phyloP scores from a whole-genome alignment of 2,113 vertebrate genomes.

The Cyanoramphus novaezelandiae region DNA sequence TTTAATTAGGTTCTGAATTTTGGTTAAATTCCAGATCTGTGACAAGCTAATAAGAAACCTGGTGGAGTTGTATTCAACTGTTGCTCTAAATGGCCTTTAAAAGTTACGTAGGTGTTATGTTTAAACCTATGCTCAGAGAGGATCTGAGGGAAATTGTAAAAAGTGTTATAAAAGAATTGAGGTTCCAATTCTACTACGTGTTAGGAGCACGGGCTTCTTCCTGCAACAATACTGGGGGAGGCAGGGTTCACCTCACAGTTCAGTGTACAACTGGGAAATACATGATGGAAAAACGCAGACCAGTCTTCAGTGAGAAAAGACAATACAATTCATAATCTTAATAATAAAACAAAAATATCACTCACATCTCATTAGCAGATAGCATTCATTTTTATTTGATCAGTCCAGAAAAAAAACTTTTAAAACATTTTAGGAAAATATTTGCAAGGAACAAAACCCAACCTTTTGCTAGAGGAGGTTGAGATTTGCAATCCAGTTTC shows the following conservation, averaged over 20 bases:
- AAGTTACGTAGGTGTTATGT: neutral
- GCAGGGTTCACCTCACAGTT: neutral
- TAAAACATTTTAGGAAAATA: neutral
- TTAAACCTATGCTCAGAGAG: neutral
- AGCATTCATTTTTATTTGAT: neutral
- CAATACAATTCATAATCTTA: neutral
- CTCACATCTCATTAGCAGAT: neutral
- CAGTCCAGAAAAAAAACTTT: neutral
- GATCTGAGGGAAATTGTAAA: neutral
- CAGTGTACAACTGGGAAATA: neutral
- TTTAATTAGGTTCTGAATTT: neutral
- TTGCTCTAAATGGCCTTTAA: neutral
- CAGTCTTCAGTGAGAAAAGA: neutral
- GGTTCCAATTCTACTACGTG: fast-evolving
- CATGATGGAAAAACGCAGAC: fast-evolving
- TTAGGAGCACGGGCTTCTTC: neutral
- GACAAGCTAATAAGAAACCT: neutral
- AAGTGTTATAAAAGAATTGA: neutral
- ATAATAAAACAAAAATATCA: neutral
- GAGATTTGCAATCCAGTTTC: neutral
- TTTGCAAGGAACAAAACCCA: neutral
- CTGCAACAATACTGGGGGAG: neutral
- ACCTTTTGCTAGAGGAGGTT: fast-evolving
- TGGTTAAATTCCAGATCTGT: neutral
- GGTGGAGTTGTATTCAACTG: neutral